A percentile compares a stretch with the other conserved stretches of the same genome.
Evolutionary conservation across 2,888 invertebrate genomes (phyloP).

Genomic region (Philereme transversata): DNA sequence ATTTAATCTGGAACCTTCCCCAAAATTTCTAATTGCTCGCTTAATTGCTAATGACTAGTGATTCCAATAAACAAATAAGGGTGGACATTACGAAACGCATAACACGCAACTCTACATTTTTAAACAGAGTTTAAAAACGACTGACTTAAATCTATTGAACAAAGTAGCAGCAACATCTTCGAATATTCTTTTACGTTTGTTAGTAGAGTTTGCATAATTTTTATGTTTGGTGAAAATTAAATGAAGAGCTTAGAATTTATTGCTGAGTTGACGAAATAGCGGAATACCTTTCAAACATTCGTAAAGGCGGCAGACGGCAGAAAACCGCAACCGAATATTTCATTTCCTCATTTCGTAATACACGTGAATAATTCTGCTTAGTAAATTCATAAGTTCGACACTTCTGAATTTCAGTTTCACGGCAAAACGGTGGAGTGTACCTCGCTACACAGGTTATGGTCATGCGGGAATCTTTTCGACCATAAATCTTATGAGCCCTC

Average conservation of each 20-base stretch:
- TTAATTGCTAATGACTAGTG: too few species aligned
- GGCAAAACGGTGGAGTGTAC: conserved; percentile 5
- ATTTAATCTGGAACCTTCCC: too few species aligned
- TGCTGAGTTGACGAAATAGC: neutral
- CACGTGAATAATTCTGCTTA: conserved; percentile 8
- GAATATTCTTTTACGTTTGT: neutral
- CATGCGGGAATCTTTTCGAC: neutral
- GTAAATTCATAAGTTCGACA: conserved; percentile 6
- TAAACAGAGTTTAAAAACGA: too few species aligned
- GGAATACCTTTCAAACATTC: neutral
- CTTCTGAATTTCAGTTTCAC: conserved; percentile 11
- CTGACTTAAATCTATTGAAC: too few species aligned
- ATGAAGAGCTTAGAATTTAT: neutral
- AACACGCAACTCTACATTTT: too few species aligned
- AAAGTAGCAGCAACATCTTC: too few species aligned
- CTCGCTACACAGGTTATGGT: conserved; percentile 5
- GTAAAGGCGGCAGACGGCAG: neutral
- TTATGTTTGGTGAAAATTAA: too few species aligned
- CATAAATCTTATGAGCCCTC: neutral
- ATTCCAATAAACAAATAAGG: too few species aligned
- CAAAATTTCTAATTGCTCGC: too few species aligned
- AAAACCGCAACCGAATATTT: conserved; percentile 17
- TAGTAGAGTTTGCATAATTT: neutral
- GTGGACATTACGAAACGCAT: too few species aligned
- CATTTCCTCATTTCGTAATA: conserved; percentile 17